phyloP scores from a whole-genome alignment of 2,888 invertebrate species.

The Oligia fasciuncula region DNA sequence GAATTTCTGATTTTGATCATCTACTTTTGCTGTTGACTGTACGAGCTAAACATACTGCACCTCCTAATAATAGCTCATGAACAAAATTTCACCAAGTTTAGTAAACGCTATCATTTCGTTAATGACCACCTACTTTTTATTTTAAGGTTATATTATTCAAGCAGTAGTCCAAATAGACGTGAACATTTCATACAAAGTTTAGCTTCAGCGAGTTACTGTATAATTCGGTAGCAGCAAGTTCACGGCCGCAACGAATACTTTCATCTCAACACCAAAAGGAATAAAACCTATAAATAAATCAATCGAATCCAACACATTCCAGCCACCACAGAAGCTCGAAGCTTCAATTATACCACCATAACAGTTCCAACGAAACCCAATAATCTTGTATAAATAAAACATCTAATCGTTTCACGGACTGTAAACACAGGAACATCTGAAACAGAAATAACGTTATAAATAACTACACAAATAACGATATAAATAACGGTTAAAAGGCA shows the following conservation, averaged over 20 bases:
- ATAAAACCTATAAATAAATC: conserved; percentile 51
- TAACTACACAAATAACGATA: conserved; percentile 85
- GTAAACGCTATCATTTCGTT: not conserved
- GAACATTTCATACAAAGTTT: not conserved
- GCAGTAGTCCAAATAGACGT: not conserved
- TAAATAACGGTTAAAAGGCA: conserved; percentile 83
- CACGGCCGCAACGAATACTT: conserved; percentile 33
- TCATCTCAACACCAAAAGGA: conserved; percentile 40
- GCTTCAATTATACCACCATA: conserved; percentile 54
- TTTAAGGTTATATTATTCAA: not conserved
- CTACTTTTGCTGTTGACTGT: too few species aligned
- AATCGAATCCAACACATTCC: conserved; percentile 51
- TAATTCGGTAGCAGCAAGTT: conserved; percentile 39
- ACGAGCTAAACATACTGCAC: not conserved
- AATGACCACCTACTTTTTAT: not conserved
- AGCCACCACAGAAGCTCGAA: conserved; percentile 42
- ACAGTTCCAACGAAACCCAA: conserved; percentile 57
- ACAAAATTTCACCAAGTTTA: not conserved
- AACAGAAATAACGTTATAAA: conserved; percentile 82
- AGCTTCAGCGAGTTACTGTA: not conserved
- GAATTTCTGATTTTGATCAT: too few species aligned
- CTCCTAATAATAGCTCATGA: not conserved
- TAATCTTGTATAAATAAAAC: conserved; percentile 58
- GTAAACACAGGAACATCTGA: conserved; percentile 64
- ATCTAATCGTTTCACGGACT: conserved; percentile 55